Conservation (phyloP, 2,113 vertebrate genomes). For the Drymodes brunneopygia region DNA sequence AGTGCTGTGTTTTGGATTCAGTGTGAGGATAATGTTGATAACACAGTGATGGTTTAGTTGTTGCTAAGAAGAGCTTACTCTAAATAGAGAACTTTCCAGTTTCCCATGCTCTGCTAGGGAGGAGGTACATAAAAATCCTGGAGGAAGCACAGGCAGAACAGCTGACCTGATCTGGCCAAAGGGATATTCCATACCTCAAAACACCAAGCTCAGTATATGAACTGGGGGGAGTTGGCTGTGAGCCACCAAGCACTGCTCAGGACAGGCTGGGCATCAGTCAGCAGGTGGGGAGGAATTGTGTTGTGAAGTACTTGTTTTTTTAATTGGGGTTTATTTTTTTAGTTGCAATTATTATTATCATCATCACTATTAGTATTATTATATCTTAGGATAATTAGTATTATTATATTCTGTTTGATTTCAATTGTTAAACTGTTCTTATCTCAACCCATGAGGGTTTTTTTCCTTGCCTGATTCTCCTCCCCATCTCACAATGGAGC, state of each 20-base stretch:
- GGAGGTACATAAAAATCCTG: not conserved
- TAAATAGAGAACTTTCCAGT: not conserved
- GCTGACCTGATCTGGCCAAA: not conserved
- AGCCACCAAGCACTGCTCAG: not conserved
- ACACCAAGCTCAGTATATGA: not conserved
- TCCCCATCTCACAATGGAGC: fast-evolving
- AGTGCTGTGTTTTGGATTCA: not conserved
- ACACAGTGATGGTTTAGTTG: not conserved
- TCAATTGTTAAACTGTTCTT: not conserved
- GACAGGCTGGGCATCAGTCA: not conserved
- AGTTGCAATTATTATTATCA: not conserved
- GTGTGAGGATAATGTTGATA: not conserved
- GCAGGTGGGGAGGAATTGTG: not conserved
- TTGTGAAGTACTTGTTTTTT: not conserved
- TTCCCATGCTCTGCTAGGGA: not conserved
- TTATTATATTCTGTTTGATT: not conserved
- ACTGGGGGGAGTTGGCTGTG: not conserved
- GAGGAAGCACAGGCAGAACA: not conserved
- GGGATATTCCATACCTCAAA: not conserved
- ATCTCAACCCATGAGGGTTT: not conserved
- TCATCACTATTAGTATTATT: not conserved
- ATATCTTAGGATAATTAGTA: not conserved
- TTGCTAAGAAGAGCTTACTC: not conserved
- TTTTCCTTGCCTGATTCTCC: not conserved
- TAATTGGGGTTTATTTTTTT: not conserved